Percentiles rank a stretch among this genome's conserved stretches.
phyloP scores from a whole-genome alignment of 1,140 invertebrate genomes.

The Dreissena polymorpha region DNA sequence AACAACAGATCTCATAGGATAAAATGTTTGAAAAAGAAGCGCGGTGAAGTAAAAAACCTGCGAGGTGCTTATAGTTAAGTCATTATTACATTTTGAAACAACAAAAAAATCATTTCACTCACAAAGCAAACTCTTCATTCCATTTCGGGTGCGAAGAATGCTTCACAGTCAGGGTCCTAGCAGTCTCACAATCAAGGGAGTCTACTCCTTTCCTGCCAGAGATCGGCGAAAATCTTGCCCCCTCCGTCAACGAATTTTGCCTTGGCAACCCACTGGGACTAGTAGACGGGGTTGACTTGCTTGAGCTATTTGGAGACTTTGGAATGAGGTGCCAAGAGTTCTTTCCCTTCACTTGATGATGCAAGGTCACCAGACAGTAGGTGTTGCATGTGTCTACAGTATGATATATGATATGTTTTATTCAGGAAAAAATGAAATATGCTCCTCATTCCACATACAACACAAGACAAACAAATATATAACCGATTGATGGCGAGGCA shows the following conservation, averaged over 20 bases:
- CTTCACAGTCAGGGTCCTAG: conserved; percentile 58
- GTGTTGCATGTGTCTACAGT: conserved; percentile 50
- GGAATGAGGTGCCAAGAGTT: background rate
- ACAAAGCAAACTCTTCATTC: conserved; percentile 70
- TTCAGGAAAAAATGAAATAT: no score
- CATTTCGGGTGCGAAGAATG: conserved; percentile 59
- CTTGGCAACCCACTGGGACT: background rate
- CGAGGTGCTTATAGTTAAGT: background rate
- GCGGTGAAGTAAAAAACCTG: no score
- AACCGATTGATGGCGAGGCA: no score
- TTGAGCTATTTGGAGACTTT: background rate
- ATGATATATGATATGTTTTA: no score
- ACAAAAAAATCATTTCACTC: conserved; percentile 18
- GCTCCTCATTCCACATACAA: no score
- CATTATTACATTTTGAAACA: background rate
- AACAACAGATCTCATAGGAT: no score
- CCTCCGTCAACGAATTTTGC: background rate
- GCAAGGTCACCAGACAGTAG: conserved; percentile 59
- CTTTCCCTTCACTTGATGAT: conserved; percentile 48
- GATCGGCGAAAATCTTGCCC: conserved; percentile 22
- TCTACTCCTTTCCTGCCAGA: conserved; percentile 9
- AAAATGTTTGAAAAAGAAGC: no score
- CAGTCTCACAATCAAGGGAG: conserved; percentile 5
- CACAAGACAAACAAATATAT: background rate
- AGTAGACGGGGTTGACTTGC: no score